Percentiles rank a stretch among this genome's conserved stretches.
Evolutionary conservation across 2,888 invertebrate genomes (phyloP).

Genomic region (Eumacrocentrus americanus): DNA sequence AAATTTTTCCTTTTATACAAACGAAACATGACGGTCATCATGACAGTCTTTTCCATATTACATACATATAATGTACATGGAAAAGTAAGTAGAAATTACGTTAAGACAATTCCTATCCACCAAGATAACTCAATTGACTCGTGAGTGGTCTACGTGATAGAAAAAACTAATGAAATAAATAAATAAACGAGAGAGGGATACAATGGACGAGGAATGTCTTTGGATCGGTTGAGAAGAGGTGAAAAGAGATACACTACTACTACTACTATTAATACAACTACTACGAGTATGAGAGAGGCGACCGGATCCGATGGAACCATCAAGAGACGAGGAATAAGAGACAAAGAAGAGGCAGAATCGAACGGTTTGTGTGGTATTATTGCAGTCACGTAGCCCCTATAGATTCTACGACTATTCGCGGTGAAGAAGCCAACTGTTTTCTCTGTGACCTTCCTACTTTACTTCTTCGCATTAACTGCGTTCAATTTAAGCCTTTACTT

Average conservation of each 20-base stretch:
- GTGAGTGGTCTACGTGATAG: no score
- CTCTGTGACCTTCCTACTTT: slow-evolving; percentile 31
- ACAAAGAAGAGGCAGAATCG: slow-evolving; percentile 15
- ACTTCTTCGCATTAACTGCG: slow-evolving; percentile 45
- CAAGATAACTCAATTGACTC: no score
- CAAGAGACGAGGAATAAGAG: slow-evolving; percentile 23
- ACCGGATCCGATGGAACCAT: slow-evolving; percentile 16
- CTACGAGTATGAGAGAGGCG: no score
- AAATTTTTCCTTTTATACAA: background rate
- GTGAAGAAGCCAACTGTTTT: slow-evolving; percentile 36
- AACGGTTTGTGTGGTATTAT: slow-evolving; percentile 37
- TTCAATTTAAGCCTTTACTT: slow-evolving; percentile 39
- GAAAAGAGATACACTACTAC: no score
- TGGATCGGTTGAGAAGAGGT: slow-evolving; percentile 8
- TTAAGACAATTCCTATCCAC: no score
- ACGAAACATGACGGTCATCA: background rate
- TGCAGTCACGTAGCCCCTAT: slow-evolving; percentile 46
- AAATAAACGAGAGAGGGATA: no score
- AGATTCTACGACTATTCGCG: slow-evolving; percentile 24
- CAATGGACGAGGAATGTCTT: no score
- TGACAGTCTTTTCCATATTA: no score
- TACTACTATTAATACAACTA: no score
- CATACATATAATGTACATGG: no score
- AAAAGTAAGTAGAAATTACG: no score
- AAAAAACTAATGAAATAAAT: no score